Evolutionary conservation across 1,140 invertebrate genomes (phyloP).

Genomic region (Polyergus mexicanus): DNA sequence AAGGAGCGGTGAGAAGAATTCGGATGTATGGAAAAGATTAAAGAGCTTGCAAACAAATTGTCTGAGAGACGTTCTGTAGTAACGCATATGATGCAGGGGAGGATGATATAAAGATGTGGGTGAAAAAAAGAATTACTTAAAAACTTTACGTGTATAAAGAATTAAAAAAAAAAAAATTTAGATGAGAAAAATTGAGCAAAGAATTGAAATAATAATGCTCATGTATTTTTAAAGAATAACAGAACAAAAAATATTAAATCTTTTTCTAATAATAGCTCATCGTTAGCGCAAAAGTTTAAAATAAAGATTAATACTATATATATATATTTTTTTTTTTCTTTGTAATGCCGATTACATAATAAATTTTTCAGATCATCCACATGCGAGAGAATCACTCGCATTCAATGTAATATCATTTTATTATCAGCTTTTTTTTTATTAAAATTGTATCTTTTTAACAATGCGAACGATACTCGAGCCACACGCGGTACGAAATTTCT

Average conservation of each 20-base stretch:
- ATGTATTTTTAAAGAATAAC: constrained; percentile 8
- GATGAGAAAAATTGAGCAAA: neutral
- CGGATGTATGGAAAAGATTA: neutral
- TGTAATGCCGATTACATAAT: too few species aligned
- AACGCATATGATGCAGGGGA: neutral
- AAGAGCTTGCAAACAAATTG: neutral
- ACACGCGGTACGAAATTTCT: neutral
- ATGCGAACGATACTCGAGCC: constrained; percentile 4
- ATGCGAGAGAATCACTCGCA: neutral
- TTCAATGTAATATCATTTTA: constrained; percentile 7
- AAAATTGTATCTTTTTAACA: constrained; percentile 20
- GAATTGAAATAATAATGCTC: neutral
- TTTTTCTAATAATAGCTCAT: neutral
- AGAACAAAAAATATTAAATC: neutral
- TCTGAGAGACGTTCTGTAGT: neutral
- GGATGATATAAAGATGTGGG: neutral
- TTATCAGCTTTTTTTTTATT: neutral
- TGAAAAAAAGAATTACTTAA: neutral
- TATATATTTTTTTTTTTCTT: too few species aligned
- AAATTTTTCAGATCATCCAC: neutral
- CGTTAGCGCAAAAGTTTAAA: neutral
- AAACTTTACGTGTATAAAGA: neutral
- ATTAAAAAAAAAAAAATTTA: neutral
- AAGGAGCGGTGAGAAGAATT: neutral
- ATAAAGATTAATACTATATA: neutral